Base-by-base conservation (phyloP, 2,113 vertebrate genomes). In the Psittacus erithacus region DNA sequence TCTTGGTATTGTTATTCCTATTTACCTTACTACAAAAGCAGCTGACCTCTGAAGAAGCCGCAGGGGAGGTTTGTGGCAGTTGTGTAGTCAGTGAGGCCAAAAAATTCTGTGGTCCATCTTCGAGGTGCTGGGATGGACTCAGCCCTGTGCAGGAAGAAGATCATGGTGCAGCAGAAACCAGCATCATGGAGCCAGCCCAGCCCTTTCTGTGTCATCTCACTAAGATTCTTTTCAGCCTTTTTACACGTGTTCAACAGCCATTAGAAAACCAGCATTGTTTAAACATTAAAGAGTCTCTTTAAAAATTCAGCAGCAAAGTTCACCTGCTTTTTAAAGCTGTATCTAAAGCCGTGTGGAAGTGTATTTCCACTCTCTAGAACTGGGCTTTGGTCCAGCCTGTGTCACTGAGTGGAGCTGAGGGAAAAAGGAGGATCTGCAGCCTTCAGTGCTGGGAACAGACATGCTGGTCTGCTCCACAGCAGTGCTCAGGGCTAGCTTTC, bases 241-340 rank as follows among this genome's bases (percentile, higher is more conserved):
- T 68, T 55, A 52, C 73, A 75, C 52, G 1, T 39, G 65, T 67
- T 71, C 82, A 53, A 59, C 85, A 77, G 8, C 33, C 31, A 71
- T 70, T 29, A 75, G 92, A 83, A 96, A 95, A 90, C 27, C 88
- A 52, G 50, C 76, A 14, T 27, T 29, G 18, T 43, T 96, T 78
- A 95, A 94, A 88, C 94, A 88, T 96, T 96, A 52, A 96, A 83
- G 43, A 65, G 29, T 5, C 33, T 78, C 76, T 93, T 96, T 74
- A 94, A 96, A 96, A 93, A 94, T 93, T 95, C 88, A 97, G 52
- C 82, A 86, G 86, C 64, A 28, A 88, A 88, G 57, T 75, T 88
- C 76, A 84, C 69, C 88, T 76, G 62, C 18, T 49, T 88, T 90
- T 88, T 33, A 38, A 44, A 93, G 76, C 76, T 60, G 12, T 49